Evolutionary conservation across 2,888 invertebrate genomes (phyloP), one percentile per base, ranked within the genome.

Genomic region (Harpagoxenus sublaevis): DNA sequence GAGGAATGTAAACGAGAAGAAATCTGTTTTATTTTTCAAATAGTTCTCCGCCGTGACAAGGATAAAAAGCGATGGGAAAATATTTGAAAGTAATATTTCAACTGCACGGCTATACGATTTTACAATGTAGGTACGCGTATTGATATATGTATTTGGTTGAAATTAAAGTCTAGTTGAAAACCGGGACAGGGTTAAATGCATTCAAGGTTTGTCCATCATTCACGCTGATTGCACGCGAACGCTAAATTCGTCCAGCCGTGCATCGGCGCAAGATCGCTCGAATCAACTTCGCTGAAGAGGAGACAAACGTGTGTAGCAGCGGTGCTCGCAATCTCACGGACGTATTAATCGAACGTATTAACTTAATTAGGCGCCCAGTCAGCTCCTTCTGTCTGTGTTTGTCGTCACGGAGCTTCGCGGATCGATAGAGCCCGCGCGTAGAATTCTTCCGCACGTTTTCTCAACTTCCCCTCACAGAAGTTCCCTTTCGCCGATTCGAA

Each of bases 321-420:
- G 18, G 35, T 12, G 39, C n/a, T 70, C 60, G 77, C 86, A 85
- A 89, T 88, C 88, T 83, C 87, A 83, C 85, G 86, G 86, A 88
- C 88, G 83, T 88, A 90, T 89, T 92, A 92, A 91, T 92, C 89
- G 87, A 84, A 84, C 85, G 83, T 89, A 92, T 92, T 92, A 92
- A 90, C 84, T 91, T 91, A 92, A 92, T 92, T 91, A 91, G 86
- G 71, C 86, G 86, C 84, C 81, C 60, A 73, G 78, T 83, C 73
- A 73, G 74, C 84, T 84, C 75, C 75, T 81, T 66, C 63, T 39
- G 79, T 63, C 48, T 77, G 73, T 83, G 79, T 75, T 85, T 75
- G 83, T 35, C 75, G 79, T 79, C 78, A 48, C 75, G 53, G 60
- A 63, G 66, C 62, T 48, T 42, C 39, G 73, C 63, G 35, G 85